A percentile compares a stretch with the other conserved stretches of the same genome.
Evolutionary conservation across 2,113 vertebrate species (phyloP).

Genomic region (chimpanzee (Pan troglodytes)): DNA sequence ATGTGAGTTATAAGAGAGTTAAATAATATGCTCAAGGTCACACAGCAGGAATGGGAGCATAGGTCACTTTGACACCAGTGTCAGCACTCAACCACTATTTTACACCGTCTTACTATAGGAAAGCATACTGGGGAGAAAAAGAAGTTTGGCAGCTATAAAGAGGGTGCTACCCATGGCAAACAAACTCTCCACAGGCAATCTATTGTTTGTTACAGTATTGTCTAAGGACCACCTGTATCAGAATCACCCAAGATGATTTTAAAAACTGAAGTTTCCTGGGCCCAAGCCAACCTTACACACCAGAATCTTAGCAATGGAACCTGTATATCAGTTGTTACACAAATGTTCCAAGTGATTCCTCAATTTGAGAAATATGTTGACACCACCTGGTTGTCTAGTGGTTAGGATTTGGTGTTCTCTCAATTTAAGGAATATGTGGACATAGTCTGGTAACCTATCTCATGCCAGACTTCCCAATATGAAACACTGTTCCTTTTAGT

Average conservation of each 20-base stretch:
- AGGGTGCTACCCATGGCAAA: neutral
- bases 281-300: neutral
- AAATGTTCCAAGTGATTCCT: neutral
- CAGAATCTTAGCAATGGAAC: neutral
- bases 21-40: neutral
- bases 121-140: neutral
- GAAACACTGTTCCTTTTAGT: neutral
- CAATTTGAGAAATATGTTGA: neutral
- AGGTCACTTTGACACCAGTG: neutral
- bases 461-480: neutral
- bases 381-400: too few species aligned
- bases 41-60: neutral
- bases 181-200: neutral
- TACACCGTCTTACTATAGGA: neutral
- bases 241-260: neutral
- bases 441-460: neutral
- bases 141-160: neutral
- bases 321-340: neutral
- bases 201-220: neutral
- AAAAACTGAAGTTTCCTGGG: neutral
- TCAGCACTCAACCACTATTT: neutral
- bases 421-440: neutral
- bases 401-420: too few species aligned
- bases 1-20: neutral
- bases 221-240: neutral